Base-by-base conservation (phyloP, 2,113 vertebrate genomes). In the Hippolais icterina region DNA sequence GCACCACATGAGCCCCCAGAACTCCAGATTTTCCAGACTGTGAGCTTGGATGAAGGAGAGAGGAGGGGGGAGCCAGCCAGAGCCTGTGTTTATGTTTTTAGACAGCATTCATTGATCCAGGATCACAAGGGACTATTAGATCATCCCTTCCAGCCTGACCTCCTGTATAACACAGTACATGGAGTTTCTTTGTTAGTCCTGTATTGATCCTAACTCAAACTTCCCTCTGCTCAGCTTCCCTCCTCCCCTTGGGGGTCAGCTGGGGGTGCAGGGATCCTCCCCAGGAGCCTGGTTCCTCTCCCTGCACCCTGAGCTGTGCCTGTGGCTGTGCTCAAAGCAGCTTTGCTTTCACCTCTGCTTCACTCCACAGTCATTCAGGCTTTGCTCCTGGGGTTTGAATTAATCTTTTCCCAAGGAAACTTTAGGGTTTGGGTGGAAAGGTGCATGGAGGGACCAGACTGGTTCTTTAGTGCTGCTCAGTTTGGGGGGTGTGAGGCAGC, bases 41-140 rank as follows among this genome's bases (percentile, higher is more conserved):
- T 25, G 72, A 87, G 65, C 0, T 0, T 64, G 81, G 47, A 6
- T 57, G 83, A 49, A 86, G 82, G 54, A 57, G 68, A 21, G 46
- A 50, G 71, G 60, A 46, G 41, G 6, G 27, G 33, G 47, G 21
- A 69, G 72, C 47, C 19, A 50, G 65, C 3, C 10, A 6, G 50
- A 78, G 83, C 56, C 69, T 19, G 25, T 95, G 91, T 95, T 97
- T 84, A 96, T 97, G 72, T 94, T 95, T 96, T 94, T 79, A 91
- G 95, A 96, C 95, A 95, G 91, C 81, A 72, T 87, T 94, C 87
- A 96, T 96, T 96, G 96, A 97, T 96, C 89, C 2, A 2, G 42
- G 87, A 76, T 95, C 96, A 76, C 89, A 23, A 65, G 95, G 93
- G 96, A 91, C 94, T 95, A 89, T 96, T 94, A 95, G 95, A 96